Evolutionary conservation across 1,140 invertebrate genomes (phyloP).

Genomic region (Pogonomyrmex californicus): DNA sequence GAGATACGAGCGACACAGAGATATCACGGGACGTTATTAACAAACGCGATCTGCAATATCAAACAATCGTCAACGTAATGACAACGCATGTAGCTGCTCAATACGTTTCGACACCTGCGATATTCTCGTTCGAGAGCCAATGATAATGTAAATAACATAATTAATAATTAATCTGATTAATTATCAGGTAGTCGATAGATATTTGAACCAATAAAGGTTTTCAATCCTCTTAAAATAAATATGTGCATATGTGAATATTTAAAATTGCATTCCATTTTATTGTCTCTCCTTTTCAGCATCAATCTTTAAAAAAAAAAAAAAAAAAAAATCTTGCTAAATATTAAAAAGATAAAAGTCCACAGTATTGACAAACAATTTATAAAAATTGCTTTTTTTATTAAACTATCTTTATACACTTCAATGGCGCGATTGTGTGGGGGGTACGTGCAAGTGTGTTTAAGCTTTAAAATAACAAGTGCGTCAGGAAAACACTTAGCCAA

Average conservation of each 20-base stretch:
- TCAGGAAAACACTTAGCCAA: neutral
- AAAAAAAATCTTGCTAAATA: neutral
- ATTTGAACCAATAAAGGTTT: neutral
- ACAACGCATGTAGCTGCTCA: neutral
- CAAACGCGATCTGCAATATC: constrained; percentile 13
- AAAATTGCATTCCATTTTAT: neutral
- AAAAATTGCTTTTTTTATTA: neutral
- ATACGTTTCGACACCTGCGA: neutral
- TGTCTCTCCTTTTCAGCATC: neutral
- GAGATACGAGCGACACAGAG: neutral
- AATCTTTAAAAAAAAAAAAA: too few species aligned
- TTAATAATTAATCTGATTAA: constrained; percentile 21
- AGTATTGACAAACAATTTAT: neutral
- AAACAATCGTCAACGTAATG: constrained; percentile 18
- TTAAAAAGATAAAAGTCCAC: neutral
- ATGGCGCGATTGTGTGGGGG: neutral
- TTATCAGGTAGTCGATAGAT: neutral
- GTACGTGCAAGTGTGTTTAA: neutral
- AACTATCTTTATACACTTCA: neutral
- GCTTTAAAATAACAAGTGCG: neutral
- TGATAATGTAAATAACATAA: constrained; percentile 7
- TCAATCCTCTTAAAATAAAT: neutral
- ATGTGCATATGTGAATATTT: neutral
- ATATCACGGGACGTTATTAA: constrained; percentile 5
- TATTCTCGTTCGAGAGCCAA: neutral